phyloP scores from a whole-genome alignment of 2,888 invertebrate genomes.

The Empis stercorea region DNA sequence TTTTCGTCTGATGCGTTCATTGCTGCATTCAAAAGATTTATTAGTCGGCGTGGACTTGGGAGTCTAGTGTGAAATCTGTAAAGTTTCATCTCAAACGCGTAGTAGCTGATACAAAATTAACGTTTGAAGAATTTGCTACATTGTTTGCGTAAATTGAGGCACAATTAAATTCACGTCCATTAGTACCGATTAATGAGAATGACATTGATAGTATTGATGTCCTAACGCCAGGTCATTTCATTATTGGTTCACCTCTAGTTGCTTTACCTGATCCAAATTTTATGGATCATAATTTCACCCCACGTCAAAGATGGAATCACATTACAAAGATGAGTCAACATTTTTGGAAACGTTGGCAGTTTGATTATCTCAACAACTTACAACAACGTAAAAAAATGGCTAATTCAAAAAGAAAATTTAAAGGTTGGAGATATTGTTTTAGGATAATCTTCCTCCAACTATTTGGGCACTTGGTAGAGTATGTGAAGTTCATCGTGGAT shows the following conservation, averaged over 20 bases:
- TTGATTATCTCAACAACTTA: neutral
- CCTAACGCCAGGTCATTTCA: slow-evolving; percentile 8
- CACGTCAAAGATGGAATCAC: neutral
- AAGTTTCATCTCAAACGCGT: slow-evolving; percentile 19
- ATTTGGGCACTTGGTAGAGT: neutral
- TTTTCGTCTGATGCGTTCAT: neutral
- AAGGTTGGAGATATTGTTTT: slow-evolving; percentile 1
- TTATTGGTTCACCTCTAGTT: neutral
- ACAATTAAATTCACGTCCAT: slow-evolving; percentile 17
- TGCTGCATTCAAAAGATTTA: neutral
- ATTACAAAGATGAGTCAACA: neutral
- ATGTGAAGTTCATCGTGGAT: neutral
- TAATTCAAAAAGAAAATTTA: neutral
- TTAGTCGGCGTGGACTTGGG: slow-evolving; percentile 13
- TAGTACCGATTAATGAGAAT: slow-evolving; percentile 11
- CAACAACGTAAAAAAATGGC: neutral
- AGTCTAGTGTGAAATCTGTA: slow-evolving; percentile 18
- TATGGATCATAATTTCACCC: neutral
- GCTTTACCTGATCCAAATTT: slow-evolving; percentile 8
- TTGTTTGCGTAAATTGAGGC: slow-evolving; percentile 17
- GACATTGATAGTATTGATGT: slow-evolving; percentile 6
- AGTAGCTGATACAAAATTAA: slow-evolving; percentile 13
- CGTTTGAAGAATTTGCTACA: slow-evolving; percentile 19
- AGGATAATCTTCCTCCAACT: neutral
- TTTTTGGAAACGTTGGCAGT: slow-evolving; percentile 1